Evolutionary conservation across 2,888 invertebrate genomes (phyloP).

Genomic region (Diadegma fenestrale): DNA sequence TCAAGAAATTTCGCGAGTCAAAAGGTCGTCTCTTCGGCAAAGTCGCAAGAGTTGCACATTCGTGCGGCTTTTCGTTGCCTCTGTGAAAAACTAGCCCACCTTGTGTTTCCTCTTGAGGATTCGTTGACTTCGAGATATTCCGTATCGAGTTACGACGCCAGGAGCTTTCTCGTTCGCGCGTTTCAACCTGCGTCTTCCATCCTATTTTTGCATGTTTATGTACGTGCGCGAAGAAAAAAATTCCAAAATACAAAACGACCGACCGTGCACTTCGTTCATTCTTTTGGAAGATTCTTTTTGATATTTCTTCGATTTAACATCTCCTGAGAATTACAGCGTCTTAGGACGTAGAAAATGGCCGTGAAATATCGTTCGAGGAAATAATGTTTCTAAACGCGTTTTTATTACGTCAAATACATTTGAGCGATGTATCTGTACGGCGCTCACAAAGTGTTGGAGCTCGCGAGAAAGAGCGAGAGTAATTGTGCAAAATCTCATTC

Average conservation of each 20-base stretch:
- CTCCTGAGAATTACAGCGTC: not conserved
- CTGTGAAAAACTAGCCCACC: conserved; percentile 66
- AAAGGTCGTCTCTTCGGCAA: conserved; percentile 47
- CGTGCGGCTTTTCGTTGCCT: conserved; percentile 72
- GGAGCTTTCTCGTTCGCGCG: conserved; percentile 64
- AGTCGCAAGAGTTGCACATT: conserved; percentile 71
- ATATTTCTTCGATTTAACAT: not conserved
- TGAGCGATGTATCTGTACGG: conserved; percentile 13
- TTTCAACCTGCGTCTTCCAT: conserved; percentile 31
- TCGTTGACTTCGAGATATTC: conserved; percentile 73
- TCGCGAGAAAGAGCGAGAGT: conserved; percentile 49
- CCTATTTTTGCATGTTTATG: not conserved
- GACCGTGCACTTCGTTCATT: conserved; percentile 33
- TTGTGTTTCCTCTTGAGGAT: conserved; percentile 74
- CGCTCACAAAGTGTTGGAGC: conserved; percentile 36
- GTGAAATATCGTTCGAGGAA: not conserved
- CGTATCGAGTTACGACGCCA: conserved; percentile 79
- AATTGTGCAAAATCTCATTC: conserved; percentile 65
- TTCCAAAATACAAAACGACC: conserved; percentile 59
- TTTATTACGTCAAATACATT: conserved; percentile 20
- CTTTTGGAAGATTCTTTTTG: conserved; percentile 18
- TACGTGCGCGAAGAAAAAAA: conserved; percentile 43
- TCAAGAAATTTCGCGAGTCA: conserved; percentile 46
- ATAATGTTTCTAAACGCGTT: not conserved
- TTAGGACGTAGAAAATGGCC: not conserved